Percentiles rank a stretch among this genome's conserved stretches.
phyloP scores from a whole-genome alignment of 2,797 vertebrate species.

The Sebastes hopkinsi region DNA sequence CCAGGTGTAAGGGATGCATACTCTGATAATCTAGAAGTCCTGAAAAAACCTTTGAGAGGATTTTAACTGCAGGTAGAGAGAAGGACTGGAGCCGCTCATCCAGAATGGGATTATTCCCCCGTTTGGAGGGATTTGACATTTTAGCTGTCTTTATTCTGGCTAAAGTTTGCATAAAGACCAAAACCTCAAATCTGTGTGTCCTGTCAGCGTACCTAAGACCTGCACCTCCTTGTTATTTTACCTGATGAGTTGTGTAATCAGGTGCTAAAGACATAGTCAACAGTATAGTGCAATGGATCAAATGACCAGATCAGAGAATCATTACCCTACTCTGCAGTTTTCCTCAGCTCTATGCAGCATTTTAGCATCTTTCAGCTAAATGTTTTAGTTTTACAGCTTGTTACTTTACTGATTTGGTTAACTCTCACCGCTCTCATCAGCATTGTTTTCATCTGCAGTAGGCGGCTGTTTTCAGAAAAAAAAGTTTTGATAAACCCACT shows the following conservation, averaged over 20 bases:
- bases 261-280: not conserved
- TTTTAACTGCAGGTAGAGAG: conserved; percentile 46
- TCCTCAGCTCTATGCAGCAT: not conserved
- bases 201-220: conserved; percentile 34
- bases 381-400: not conserved
- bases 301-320: not conserved
- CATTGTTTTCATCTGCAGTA: not conserved
- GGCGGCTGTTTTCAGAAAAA: not conserved
- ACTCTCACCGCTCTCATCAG: not conserved
- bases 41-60: conserved; percentile 46
- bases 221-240: conserved; percentile 17
- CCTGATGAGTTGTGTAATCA: conserved; percentile 5
- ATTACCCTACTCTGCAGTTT: not conserved
- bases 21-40: conserved; percentile 54
- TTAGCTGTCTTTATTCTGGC: conserved; percentile 38
- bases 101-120: conserved; percentile 56
- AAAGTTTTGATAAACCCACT: no score
- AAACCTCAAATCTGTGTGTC: conserved; percentile 35
- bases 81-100: conserved; percentile 34
- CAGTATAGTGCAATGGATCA: conserved; percentile 3
- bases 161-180: conserved; percentile 44
- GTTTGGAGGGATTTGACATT: conserved; percentile 59
- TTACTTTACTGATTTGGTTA: not conserved
- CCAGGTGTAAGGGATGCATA: conserved; percentile 40
- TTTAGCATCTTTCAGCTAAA: not conserved